Evolutionary conservation across 2,113 vertebrate genomes (phyloP), one percentile per base, ranked within the genome.

Genomic region (Leucoraja erinaceus): DNA sequence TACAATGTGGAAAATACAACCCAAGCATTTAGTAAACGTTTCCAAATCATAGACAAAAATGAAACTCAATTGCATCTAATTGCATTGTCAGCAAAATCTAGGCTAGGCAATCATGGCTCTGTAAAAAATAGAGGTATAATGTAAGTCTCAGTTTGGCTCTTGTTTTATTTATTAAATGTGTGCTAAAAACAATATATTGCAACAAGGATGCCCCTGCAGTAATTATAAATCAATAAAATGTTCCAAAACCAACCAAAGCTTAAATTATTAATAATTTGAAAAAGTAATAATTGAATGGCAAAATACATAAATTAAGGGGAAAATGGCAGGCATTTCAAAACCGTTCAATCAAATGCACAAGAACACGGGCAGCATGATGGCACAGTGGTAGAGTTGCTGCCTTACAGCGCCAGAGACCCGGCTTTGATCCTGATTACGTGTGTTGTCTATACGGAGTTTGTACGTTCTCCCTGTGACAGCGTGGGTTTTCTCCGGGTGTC

Each of bases 251-350:
- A 61, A 31, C 28, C 33, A 33, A 70, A 90, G 25, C 9, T 66
- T 90, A 38, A 38, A 90, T 38, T n/a, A n/a, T n/a, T n/a, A n/a
- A n/a, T n/a, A n/a, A 70, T 90, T 90, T 70, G 28, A n/a, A 22
- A 14, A n/a, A 31, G 3, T 63, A 88, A 88, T 88, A 63, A 88
- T 63, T 88, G 56, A 28, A 63, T 11, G 20, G 8, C 63, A 70
- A 90, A 31, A 33, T 25, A 38, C n/a, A 10, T 18, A 31, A 90
- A 90, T 90, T 90, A 20, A 10, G 68, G 9, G 20, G 38, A 22
- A 66, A 72, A 2, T 14, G 56, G 81, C 8, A n/a, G 11, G 7
- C 66, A 70, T 70, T 38, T 90, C 18, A 10, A 70, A 38, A 70
- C 22, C 18, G 7, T 70, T 90, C 47, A 14, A 70, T 38, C 9